A percentile compares a stretch with the other conserved stretches of the same genome.
phyloP scores from a whole-genome alignment of 2,113 vertebrate genomes.

The Bubo blakistoni region DNA sequence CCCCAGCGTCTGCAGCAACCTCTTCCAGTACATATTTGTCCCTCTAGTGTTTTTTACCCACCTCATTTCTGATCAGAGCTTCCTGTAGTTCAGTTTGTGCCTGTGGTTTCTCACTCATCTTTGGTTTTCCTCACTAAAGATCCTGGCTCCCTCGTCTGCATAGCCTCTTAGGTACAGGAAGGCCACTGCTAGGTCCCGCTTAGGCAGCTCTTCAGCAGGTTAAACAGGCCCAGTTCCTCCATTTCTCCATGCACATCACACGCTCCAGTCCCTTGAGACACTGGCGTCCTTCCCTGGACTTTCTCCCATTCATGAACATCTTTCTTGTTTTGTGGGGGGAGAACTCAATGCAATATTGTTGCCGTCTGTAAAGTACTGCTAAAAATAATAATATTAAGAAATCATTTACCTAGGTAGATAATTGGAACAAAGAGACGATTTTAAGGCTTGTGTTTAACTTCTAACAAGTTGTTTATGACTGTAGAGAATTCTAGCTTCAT shows the following conservation, averaged over 20 bases:
- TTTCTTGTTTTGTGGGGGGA: not conserved
- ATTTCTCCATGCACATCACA: accelerated
- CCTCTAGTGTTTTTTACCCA: not conserved
- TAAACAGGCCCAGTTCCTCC: not conserved
- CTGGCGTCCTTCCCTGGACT: not conserved
- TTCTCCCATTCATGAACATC: not conserved
- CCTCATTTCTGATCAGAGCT: not conserved
- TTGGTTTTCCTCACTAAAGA: not conserved
- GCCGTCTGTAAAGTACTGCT: not conserved
- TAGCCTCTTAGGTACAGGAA: not conserved
- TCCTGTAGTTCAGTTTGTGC: not conserved
- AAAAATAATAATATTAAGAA: not conserved
- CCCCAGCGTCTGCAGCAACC: not conserved
- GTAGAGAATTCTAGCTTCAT: not conserved
- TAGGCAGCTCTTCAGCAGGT: not conserved
- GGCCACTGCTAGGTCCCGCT: not conserved
- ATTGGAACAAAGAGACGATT: not conserved
- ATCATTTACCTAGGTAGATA: not conserved
- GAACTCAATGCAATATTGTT: not conserved
- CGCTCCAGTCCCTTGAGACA: not conserved
- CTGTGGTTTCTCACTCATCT: not conserved
- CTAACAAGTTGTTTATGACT: not conserved
- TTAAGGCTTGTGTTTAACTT: not conserved
- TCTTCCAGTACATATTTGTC: not conserved
- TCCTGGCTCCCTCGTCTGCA: accelerated